Conservation (phyloP, 2,113 vertebrate genomes). For the Craseonycteris thonglongyai region DNA sequence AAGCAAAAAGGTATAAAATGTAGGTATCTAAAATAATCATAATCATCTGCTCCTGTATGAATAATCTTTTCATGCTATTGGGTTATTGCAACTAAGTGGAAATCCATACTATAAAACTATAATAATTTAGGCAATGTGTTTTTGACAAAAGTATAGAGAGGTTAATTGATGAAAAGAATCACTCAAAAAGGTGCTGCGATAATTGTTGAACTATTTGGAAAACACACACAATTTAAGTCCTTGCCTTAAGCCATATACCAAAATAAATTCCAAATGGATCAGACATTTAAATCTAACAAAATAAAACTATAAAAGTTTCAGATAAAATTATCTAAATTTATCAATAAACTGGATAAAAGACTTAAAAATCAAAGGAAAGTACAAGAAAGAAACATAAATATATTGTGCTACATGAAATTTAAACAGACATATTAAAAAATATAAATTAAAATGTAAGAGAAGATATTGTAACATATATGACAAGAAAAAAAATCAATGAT, state of each 20-base stretch:
- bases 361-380: neutral
- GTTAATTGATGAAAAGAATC: neutral
- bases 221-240: neutral
- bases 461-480: neutral
- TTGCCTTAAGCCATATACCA: neutral
- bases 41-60: neutral
- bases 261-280: neutral
- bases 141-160: neutral
- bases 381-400: neutral
- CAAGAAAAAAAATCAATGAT: neutral
- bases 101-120: neutral
- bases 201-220: neutral
- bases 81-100: neutral
- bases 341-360: neutral
- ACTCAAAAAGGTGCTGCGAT: neutral
- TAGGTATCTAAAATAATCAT: neutral
- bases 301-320: neutral
- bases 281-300: neutral
- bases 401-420: neutral
- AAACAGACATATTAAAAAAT: neutral
- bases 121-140: neutral
- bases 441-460: neutral
- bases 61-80: neutral
- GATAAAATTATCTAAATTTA: neutral
- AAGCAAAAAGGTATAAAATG: neutral